Evolutionary conservation across 1,140 invertebrate genomes (phyloP), one percentile per base, ranked within the genome.

Genomic region (Cepaea nemoralis): DNA sequence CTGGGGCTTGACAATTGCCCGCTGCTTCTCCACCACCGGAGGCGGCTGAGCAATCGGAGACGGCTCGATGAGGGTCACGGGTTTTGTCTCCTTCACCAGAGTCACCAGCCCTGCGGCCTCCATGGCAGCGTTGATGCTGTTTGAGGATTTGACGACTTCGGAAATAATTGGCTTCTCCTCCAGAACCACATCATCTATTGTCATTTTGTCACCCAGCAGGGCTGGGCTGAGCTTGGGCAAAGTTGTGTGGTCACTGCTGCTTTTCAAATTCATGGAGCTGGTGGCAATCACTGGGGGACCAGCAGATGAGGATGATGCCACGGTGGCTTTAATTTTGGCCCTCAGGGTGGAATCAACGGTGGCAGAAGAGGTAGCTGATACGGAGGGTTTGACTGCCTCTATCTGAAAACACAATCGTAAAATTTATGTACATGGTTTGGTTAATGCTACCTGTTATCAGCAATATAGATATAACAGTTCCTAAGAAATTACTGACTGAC

Each of bases 1-100:
- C 89, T 98, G 97, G 0, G 97, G 97, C 91, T 98, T 98, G 0
- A 98, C 97, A 94, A 98, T 96, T 27, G 90, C 90, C 35, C 87
- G 87, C 80, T 91, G 89, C 83, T 89, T 91, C 84, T 90, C 89
- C 45, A 88, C 83, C 33, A 87, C 82, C 6, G 63, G 73, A 39
- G n/a, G 33, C n/a, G 19, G n/a, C 24, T 5, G 50, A 31, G 42
- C 39, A 33, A 0, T 33, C n/a, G 73, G 73, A 31, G 77, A 66
- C 22, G 84, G 75, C 70, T 84, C 82, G 39, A 83, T 73, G 0
- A 55, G 63, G 12, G 77, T 69, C 71, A 83, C 45, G 40, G 77
- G 78, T 42, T 77, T 75, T 5, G 82, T 71, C 27, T 83, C 78
- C 33, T 81, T 82, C 14, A 77, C 69, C 39, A 76, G 24, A 10